Conservation (phyloP, 1,140 invertebrate genomes). For the Drosophila kikkawai region DNA sequence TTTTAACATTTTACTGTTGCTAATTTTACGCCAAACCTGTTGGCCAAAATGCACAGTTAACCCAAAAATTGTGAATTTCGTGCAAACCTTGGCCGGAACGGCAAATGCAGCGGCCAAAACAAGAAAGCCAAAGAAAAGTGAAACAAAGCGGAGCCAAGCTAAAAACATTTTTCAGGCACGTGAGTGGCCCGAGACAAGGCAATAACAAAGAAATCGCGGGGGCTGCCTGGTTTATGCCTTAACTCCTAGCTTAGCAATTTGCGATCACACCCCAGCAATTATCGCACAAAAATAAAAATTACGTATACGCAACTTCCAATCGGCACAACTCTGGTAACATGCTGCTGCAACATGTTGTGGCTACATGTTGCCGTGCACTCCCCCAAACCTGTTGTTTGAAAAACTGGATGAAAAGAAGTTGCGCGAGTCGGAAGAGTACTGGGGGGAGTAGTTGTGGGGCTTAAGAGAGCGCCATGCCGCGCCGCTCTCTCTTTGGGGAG, state of each 20-base stretch:
- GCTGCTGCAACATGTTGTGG: conserved; percentile 41
- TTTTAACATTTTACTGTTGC: conserved; percentile 10
- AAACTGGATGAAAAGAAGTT: conserved; percentile 9
- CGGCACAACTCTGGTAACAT: conserved; percentile 30
- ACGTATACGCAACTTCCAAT: conserved; percentile 57
- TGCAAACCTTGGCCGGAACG: conserved; percentile 23
- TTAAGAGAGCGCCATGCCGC: conserved; percentile 27
- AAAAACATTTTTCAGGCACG: conserved; percentile 14
- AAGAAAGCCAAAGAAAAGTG: neutral
- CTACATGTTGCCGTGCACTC: conserved; percentile 4
- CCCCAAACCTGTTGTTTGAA: conserved; percentile 32
- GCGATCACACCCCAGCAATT: conserved; percentile 18
- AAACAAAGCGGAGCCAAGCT: neutral
- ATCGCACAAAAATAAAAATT: conserved; percentile 39
- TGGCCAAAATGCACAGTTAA: conserved; percentile 15
- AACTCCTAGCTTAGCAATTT: conserved; percentile 22
- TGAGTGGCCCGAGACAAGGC: conserved; percentile 2
- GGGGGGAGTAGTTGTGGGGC: conserved; percentile 1
- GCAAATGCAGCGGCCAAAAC: conserved; percentile 24
- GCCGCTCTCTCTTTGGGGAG: conserved; percentile 31
- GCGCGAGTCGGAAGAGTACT: neutral
- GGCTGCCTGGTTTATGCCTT: neutral
- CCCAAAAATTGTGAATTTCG: conserved; percentile 21
- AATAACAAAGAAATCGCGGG: neutral
- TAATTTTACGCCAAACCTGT: conserved; percentile 26